A percentile compares a stretch with the other conserved stretches of the same genome.
These are phyloP conservation scores for Strigamia crassipes DNA, from an alignment of 2,888 invertebrate species.

Conservation along the genomic window DNA sequence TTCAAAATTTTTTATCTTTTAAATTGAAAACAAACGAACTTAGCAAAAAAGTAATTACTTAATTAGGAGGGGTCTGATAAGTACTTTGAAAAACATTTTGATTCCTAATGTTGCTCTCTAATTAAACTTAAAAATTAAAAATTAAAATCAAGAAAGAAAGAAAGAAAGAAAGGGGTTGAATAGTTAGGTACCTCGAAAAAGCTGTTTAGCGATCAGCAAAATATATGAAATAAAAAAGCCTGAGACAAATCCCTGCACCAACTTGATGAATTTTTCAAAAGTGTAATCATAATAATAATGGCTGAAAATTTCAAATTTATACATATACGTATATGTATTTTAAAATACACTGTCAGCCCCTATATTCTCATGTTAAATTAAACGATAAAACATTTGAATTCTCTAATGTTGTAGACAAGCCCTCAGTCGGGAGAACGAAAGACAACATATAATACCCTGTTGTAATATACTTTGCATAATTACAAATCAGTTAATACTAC, in stretches of 20 bases:
- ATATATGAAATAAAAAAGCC: slow-evolving; percentile 20
- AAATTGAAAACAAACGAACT: background rate
- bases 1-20: background rate
- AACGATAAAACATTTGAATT: background rate
- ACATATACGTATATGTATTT: background rate
- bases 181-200: background rate
- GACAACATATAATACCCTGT: slow-evolving; percentile 44
- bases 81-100: background rate
- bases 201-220: background rate
- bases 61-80: background rate
- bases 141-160: background rate
- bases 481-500: slow-evolving; percentile 27
- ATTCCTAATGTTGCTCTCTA: too few species aligned
- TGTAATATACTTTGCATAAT: slow-evolving; percentile 45
- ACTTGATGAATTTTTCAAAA: background rate
- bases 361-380: background rate
- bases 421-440: slow-evolving; percentile 10
- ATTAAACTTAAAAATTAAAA: too few species aligned
- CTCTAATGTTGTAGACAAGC: slow-evolving; percentile 18
- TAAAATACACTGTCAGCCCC: slow-evolving; percentile 1
- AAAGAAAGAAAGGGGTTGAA: background rate
- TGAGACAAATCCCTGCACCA: slow-evolving; percentile 26
- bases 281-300: background rate
- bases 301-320: background rate
- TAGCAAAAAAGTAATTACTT: background rate